Evolutionary conservation across 2,888 invertebrate genomes (phyloP).

Genomic region (Sericinus montela): DNA sequence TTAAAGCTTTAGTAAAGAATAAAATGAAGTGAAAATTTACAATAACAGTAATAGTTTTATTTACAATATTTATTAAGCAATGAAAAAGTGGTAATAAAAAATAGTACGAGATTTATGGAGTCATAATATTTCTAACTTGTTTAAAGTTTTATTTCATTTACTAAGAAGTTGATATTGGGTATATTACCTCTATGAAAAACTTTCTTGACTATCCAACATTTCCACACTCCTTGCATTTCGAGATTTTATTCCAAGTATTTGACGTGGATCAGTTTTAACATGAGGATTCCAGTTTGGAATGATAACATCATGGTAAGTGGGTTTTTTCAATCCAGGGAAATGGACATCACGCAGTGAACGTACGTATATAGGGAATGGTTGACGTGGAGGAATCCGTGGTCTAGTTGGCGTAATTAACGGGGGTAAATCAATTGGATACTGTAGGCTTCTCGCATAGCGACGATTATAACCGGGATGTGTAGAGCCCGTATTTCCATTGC

Average conservation of each 20-base stretch:
- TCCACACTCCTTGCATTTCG: slow-evolving; percentile 24
- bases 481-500: slow-evolving; percentile 33
- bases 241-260: slow-evolving; percentile 30
- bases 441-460: slow-evolving; percentile 36
- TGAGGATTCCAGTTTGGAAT: slow-evolving; percentile 47
- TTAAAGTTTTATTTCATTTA: too few species aligned
- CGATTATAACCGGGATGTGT: slow-evolving; percentile 41
- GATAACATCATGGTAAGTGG: slow-evolving; percentile 35
- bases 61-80: too few species aligned
- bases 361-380: slow-evolving; percentile 28
- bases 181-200: background rate
- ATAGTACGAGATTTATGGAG: too few species aligned
- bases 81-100: too few species aligned
- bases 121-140: too few species aligned
- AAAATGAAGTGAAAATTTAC: too few species aligned
- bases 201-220: background rate
- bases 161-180: too few species aligned
- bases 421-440: slow-evolving; percentile 10
- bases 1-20: too few species aligned
- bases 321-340: slow-evolving; percentile 30
- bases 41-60: too few species aligned
- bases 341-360: slow-evolving; percentile 21
- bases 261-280: slow-evolving; percentile 37
- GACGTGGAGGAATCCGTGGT: slow-evolving; percentile 37
- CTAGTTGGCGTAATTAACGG: slow-evolving; percentile 24